Base-by-base conservation (phyloP, 1,140 invertebrate species). In the Daktulosphaira vitifoliae region DNA sequence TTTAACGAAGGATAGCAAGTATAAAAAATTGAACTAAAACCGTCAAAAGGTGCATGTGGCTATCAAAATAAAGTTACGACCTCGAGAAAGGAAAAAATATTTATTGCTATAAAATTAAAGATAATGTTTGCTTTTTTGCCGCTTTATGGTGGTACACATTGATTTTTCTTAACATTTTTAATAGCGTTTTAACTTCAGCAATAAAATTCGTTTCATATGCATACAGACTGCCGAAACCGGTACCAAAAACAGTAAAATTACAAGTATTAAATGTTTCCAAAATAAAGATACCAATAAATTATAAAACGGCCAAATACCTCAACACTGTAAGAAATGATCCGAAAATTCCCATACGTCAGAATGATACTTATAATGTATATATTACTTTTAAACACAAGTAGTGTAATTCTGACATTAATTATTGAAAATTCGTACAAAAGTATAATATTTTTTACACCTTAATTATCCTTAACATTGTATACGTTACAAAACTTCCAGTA, bases 91-190 rank as follows among this genome's bases (percentile, higher is more conserved):
- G n/a, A 8, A 39, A n/a, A n/a, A 39, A 59, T 46, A 38, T 44
- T 59, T 59, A 59, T 42, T 42, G 37, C 39, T 42, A 59, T 59
- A 59, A 59, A 59, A 59, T 59, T 44, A 59, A 59, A 59, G 39
- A 59, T 59, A 59, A 59, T 46, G 54, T 59, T 44, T 18, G 37
- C 25, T 59, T 44, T 59, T 59, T 56, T 8, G 54, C 23, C 39
- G 54, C 54, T 22, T 18, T n/a, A 33, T 33, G 29, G 29, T 33
- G 22, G 11, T 7, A 26, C 54, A 29, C 39, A 22, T 37, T 23
- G 23, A 22, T 25, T 44, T 59, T 44, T 33, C 29, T 33, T 33
- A 25, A 6, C 37, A 23, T 18, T 59, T 54, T 59, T 59, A 59
- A 59, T 59, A 44, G 53, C 54, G 39, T 59, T 59, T 11, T 3